These are phyloP conservation scores for Barnardius zonarius DNA, from an alignment of 2,113 vertebrate species.

Conservation along the genomic window DNA sequence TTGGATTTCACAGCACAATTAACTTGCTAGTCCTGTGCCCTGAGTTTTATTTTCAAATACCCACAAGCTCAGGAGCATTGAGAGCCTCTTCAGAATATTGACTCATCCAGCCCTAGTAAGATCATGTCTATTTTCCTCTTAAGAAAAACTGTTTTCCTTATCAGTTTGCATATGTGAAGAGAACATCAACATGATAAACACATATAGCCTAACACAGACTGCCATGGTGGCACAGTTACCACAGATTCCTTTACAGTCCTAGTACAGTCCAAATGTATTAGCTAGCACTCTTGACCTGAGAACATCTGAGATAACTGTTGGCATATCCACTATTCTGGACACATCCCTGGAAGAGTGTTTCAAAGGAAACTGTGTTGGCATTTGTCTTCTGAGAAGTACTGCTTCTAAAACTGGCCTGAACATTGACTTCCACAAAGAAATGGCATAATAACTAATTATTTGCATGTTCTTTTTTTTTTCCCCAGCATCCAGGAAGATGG, in stretches of 20 bases:
- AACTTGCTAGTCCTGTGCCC: background rate
- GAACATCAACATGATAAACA: background rate
- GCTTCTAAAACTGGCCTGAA: background rate
- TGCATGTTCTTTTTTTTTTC: background rate
- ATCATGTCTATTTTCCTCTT: background rate
- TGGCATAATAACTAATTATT: background rate
- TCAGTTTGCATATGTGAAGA: background rate
- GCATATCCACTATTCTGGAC: background rate
- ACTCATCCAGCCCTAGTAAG: background rate
- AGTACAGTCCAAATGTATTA: background rate
- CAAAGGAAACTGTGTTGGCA: background rate
- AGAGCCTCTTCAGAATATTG: background rate
- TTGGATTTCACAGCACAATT: background rate
- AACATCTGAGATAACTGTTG: background rate
- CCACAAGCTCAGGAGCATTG: background rate
- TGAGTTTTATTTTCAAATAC: background rate
- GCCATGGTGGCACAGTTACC: background rate
- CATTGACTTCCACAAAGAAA: background rate
- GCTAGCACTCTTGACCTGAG: background rate
- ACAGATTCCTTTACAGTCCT: background rate
- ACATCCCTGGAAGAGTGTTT: background rate
- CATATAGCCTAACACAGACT: background rate
- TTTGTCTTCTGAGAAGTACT: background rate
- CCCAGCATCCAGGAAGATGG: background rate
- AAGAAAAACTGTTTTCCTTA: background rate